Percentiles rank a stretch among this genome's conserved stretches.
phyloP scores from a whole-genome alignment of 2,113 vertebrate genomes.

The Raja brachyura region DNA sequence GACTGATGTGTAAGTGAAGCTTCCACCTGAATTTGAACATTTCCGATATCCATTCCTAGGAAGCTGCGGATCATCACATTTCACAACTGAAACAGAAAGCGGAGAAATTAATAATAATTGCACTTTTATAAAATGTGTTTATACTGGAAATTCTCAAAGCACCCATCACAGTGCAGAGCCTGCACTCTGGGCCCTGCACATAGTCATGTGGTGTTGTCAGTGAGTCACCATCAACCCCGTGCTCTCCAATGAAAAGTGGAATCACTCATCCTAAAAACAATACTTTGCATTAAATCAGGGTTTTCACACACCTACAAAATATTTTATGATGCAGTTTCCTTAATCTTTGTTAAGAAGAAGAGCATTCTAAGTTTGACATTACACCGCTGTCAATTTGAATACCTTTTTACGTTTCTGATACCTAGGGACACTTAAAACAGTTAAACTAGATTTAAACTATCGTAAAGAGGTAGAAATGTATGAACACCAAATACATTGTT shows the following conservation, averaged over 20 bases:
- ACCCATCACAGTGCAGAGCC: not conserved
- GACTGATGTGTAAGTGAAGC: not conserved
- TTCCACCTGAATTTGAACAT: not conserved
- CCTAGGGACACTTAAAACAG: too few relatives aligned
- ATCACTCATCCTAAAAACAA: not conserved
- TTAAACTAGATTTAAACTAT: too few relatives aligned
- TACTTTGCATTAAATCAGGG: not conserved
- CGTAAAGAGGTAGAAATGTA: too few relatives aligned
- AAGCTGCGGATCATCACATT: not conserved
- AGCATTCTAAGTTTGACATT: not conserved
- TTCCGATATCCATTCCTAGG: constrained; percentile 38
- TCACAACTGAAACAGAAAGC: not conserved
- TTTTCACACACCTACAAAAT: not conserved
- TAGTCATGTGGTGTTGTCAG: not conserved
- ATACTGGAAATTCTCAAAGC: not conserved
- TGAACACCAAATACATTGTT: too few relatives aligned
- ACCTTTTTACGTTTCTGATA: too few relatives aligned
- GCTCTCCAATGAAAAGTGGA: not conserved
- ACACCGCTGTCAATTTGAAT: too few relatives aligned
- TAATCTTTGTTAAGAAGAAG: not conserved
- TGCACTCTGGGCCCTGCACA: not conserved
- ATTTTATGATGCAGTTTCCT: not conserved
- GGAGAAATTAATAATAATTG: not conserved
- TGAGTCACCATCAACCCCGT: not conserved
- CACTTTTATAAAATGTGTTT: not conserved